Base-by-base conservation (phyloP, 2,113 vertebrate species). In the Cochlearius cochlearius region DNA sequence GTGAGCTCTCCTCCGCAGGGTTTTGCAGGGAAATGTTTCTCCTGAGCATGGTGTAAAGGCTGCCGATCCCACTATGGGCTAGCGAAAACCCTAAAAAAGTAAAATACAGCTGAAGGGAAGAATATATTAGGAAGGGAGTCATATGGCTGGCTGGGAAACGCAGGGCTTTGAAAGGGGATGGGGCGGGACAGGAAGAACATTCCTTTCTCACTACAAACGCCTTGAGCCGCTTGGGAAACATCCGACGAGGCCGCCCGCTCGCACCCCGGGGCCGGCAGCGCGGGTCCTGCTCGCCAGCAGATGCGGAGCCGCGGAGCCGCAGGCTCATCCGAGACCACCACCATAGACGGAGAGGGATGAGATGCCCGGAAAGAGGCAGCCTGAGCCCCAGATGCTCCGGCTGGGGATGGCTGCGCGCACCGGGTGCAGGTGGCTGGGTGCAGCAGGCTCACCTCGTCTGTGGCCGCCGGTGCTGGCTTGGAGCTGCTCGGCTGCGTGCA, bases 341-440 rank as follows among this genome's bases (percentile, higher is more conserved):
- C 77, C 69, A 50, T 3, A 58, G 81, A 38, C 3, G 38, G 80
- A 91, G 92, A 81, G 76, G 84, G 75, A 84, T 13, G 73, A 45
- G 71, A 63, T 92, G 88, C 97, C 96, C 76, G 64, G 83, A 96
- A 95, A 92, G 93, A 95, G 76, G 90, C 90, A 72, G 90, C 86
- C 86, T 91, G 89, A 97, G 92, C 85, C 93, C 89, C 97, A 97
- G 94, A 97, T 73, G 78, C 94, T 95, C 12, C 39, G 86, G 78
- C 32, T 96, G 94, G 94, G 94, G 68, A 25, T 16, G 13, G 6
- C 66, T 32, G 0, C 3, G 2, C 18, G 78, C 12, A 12, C 47
- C 15, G 64, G 91, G 85, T 1, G 8, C 96, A 96, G 97, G 97
- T 91, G 90, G 81, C 58, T 26, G 59, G 90, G 21, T 7, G 62